A percentile compares a stretch with the other conserved stretches of the same genome.
These are phyloP conservation scores for Vandiemenella viatica DNA, from an alignment of 2,888 invertebrate species.

Conservation along the genomic window DNA sequence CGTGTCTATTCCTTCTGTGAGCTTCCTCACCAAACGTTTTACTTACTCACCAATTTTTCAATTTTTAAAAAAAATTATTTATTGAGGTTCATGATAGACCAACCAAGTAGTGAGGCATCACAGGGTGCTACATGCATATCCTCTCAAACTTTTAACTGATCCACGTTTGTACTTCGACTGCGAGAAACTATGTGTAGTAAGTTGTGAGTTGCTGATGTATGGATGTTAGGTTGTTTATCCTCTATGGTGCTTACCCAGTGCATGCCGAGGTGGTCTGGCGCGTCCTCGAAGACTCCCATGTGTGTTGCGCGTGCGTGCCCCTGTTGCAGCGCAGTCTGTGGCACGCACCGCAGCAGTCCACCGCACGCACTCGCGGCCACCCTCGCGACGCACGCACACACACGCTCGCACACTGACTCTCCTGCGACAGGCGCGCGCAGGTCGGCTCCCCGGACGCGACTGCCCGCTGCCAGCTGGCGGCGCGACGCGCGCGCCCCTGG, in stretches of 20 bases:
- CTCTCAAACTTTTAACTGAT: no score
- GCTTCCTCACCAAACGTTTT: no score
- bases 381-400: neutral
- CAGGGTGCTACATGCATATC: no score
- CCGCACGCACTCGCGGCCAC: neutral
- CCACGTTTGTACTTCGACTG: no score
- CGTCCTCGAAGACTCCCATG: constrained; percentile 87
- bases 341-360: neutral
- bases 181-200: no score
- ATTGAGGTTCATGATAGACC: no score
- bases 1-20: no score
- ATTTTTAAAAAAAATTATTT: no score
- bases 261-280: constrained; percentile 69
- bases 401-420: neutral
- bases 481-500: neutral
- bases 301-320: constrained; percentile 38
- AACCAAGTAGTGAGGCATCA: no score
- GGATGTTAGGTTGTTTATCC: no score
- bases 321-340: neutral
- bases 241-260: constrained; percentile 70
- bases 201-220: no score
- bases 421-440: neutral
- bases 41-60: no score
- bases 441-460: neutral
- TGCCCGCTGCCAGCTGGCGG: neutral